A percentile compares a stretch with the other conserved stretches of the same genome.
phyloP scores from a whole-genome alignment of 1,140 invertebrate genomes.

The Euschistus heros region DNA sequence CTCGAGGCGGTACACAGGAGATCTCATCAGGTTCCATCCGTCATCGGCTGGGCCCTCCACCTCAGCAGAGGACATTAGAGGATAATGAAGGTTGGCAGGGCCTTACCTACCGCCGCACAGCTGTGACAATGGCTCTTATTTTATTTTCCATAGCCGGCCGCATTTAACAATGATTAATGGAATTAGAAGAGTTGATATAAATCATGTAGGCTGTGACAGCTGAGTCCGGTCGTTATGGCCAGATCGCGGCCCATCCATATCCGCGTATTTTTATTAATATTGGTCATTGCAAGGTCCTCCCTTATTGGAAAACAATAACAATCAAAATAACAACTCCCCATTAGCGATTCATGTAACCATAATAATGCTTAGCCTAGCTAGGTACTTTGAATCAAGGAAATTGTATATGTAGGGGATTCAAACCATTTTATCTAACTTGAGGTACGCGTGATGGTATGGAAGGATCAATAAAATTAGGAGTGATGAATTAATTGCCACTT shows the following conservation, averaged over 20 bases:
- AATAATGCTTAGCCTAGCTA: too few species aligned
- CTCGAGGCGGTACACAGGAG: not conserved
- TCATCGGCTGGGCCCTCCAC: not conserved
- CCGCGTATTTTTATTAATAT: not conserved
- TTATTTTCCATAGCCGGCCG: not conserved
- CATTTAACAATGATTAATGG: slow-evolving; percentile 8
- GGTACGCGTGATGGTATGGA: too few species aligned
- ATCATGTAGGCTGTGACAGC: not conserved
- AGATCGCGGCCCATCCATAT: not conserved
- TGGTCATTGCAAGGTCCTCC: not conserved
- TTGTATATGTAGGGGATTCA: too few species aligned
- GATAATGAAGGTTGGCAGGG: slow-evolving; percentile 2
- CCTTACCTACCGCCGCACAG: not conserved
- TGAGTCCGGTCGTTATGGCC: not conserved
- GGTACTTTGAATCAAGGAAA: too few species aligned
- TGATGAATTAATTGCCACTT: too few species aligned
- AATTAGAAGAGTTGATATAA: not conserved
- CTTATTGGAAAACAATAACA: too few species aligned
- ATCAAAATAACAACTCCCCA: too few species aligned
- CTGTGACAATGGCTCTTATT: not conserved
- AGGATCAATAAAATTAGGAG: too few species aligned
- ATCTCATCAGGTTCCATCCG: not conserved
- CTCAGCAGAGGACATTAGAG: not conserved
- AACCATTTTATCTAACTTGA: too few species aligned
- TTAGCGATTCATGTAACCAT: too few species aligned